phyloP scores from a whole-genome alignment of 2,113 vertebrate species.

The Psilopogon haemacephalus region DNA sequence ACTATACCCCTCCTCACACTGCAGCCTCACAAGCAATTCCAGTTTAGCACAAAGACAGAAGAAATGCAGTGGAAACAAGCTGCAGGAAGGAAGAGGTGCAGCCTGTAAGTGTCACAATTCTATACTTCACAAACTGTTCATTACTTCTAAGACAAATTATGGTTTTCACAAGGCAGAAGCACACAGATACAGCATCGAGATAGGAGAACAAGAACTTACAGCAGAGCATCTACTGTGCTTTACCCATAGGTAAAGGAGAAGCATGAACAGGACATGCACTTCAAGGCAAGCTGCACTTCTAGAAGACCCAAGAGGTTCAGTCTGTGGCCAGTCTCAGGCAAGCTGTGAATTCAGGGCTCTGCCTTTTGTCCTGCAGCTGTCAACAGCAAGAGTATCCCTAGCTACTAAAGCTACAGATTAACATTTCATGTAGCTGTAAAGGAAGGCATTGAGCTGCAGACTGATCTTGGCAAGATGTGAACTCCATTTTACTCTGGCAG shows the following conservation, averaged over 20 bases:
- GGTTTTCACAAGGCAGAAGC: not conserved
- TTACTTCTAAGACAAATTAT: not conserved
- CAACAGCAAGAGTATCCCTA: not conserved
- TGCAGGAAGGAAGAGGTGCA: not conserved
- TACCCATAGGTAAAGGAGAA: not conserved
- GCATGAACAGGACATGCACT: fast-evolving
- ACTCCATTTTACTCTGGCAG: not conserved
- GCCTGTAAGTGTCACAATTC: not conserved
- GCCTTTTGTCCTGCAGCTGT: not conserved
- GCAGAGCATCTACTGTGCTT: not conserved
- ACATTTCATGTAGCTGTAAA: not conserved
- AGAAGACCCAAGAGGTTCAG: not conserved
- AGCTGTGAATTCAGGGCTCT: not conserved
- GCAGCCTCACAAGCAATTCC: not conserved
- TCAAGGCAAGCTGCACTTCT: not conserved
- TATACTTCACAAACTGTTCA: not conserved
- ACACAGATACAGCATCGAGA: not conserved
- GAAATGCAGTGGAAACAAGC: not conserved
- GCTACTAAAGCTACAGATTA: not conserved
- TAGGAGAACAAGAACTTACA: not conserved
- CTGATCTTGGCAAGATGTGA: not conserved
- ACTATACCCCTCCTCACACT: not conserved
- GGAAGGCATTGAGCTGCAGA: not conserved
- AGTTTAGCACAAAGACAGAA: not conserved
- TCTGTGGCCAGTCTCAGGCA: not conserved